Percentiles rank a stretch among this genome's conserved stretches.
phyloP scores from a whole-genome alignment of 2,113 vertebrate species.

The Lophura nycthemera region DNA sequence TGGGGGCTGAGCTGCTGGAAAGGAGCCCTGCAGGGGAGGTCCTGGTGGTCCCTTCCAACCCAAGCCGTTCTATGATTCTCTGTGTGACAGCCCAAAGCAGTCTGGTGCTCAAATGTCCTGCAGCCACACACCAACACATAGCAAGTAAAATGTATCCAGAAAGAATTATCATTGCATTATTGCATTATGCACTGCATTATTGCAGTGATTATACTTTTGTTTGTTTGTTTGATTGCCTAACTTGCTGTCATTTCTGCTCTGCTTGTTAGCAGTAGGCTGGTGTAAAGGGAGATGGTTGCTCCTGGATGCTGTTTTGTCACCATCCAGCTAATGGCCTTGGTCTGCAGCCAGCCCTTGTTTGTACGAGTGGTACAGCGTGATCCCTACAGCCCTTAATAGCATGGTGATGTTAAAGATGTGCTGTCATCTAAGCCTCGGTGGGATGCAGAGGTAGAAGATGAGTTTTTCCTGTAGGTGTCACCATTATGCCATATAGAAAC shows the following conservation, averaged over 20 bases:
- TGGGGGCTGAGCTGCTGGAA: too few relatives aligned
- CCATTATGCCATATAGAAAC: not conserved
- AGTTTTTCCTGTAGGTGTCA: conserved; percentile 62
- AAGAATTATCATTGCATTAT: not conserved
- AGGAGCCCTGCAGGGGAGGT: too few relatives aligned
- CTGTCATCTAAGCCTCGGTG: not conserved
- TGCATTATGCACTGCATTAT: accelerated
- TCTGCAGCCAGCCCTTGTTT: not conserved
- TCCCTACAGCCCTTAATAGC: not conserved
- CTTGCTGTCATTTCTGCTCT: not conserved
- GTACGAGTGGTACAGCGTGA: accelerated
- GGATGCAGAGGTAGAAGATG: not conserved
- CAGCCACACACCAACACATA: accelerated
- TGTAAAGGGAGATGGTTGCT: not conserved
- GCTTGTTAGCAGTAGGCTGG: not conserved
- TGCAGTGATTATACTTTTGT: too few relatives aligned
- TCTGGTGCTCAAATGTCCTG: not conserved
- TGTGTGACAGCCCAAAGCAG: accelerated
- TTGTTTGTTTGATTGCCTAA: not conserved
- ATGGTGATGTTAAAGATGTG: not conserved
- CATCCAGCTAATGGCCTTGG: not conserved
- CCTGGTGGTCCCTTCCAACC: not conserved
- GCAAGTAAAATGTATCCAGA: not conserved
- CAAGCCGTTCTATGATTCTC: not conserved
- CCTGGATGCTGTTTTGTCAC: not conserved